Conservation (phyloP, 2,888 invertebrate genomes). For the Rapana venosa region DNA sequence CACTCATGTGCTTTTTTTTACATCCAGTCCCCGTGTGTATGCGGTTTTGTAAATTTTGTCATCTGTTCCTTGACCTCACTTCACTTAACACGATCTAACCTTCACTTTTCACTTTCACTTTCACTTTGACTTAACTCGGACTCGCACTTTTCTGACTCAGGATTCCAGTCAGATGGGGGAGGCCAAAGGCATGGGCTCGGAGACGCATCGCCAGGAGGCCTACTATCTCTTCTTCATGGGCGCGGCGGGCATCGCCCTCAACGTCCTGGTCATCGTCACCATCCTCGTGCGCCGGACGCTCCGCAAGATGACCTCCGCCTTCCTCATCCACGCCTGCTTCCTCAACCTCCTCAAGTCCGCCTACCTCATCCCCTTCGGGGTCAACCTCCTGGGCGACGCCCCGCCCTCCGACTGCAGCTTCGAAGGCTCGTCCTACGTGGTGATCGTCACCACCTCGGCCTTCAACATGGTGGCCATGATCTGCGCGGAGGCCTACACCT, state of each 20-base stretch:
- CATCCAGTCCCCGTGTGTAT: not conserved
- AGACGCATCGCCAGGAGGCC: slow-evolving; percentile 70
- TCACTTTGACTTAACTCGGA: not conserved
- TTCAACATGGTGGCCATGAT: slow-evolving; percentile 79
- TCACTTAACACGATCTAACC: not conserved
- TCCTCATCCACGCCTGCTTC: slow-evolving; percentile 76
- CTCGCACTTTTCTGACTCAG: not conserved
- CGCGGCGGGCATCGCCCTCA: slow-evolving; percentile 73
- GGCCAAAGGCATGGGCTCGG: not conserved
- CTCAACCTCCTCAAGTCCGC: slow-evolving; percentile 75
- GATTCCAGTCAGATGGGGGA: not conserved
- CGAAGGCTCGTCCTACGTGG: slow-evolving; percentile 76
- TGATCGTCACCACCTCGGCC: slow-evolving; percentile 76
- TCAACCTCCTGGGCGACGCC: slow-evolving; percentile 70
- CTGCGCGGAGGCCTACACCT: slow-evolving; percentile 77
- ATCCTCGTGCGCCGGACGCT: slow-evolving; percentile 69
- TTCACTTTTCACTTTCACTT: not conserved
- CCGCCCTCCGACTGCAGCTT: slow-evolving; percentile 72
- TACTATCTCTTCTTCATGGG: slow-evolving; percentile 75
- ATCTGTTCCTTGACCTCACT: not conserved
- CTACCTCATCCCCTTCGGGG: slow-evolving; percentile 77
- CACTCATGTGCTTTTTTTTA: not conserved
- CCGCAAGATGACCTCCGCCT: slow-evolving; percentile 76
- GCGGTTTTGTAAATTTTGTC: not conserved
- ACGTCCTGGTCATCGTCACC: slow-evolving; percentile 71